phyloP scores from a whole-genome alignment of 2,113 vertebrate species.

The Peromyscus leucopus region DNA sequence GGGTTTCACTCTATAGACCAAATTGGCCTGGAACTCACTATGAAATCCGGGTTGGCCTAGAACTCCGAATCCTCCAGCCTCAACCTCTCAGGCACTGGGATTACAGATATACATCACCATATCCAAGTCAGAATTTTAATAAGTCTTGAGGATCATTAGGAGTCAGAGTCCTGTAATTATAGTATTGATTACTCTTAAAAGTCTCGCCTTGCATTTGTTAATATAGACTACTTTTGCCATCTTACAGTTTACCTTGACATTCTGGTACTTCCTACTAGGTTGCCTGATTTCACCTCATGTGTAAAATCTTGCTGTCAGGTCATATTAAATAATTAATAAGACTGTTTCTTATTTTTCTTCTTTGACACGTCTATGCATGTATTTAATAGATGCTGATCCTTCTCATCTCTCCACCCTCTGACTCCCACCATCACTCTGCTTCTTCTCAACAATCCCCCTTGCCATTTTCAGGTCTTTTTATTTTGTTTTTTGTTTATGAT shows the following conservation, averaged over 20 bases:
- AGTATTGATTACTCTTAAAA: constrained; percentile 1
- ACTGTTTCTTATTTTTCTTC: not conserved
- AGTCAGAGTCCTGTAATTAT: not conserved
- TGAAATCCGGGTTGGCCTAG: not conserved
- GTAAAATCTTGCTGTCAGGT: not conserved
- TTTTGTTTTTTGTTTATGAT: not conserved
- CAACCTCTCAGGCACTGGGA: not conserved
- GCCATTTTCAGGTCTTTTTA: not conserved
- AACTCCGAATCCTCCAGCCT: not conserved
- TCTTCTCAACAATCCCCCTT: too few species aligned
- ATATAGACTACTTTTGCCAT: not conserved
- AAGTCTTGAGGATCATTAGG: not conserved
- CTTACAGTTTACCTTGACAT: not conserved
- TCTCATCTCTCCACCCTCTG: not conserved
- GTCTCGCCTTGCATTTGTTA: not conserved
- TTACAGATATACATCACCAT: not conserved
- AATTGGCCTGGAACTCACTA: not conserved
- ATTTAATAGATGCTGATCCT: not conserved
- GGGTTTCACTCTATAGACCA: not conserved
- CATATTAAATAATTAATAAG: not conserved
- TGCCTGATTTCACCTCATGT: not conserved
- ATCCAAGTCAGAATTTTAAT: constrained; percentile 14
- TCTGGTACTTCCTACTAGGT: not conserved
- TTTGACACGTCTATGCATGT: not conserved
- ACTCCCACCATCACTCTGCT: too few species aligned